Conservation (phyloP, 2,888 invertebrate genomes). For the Campoletis raptor region DNA sequence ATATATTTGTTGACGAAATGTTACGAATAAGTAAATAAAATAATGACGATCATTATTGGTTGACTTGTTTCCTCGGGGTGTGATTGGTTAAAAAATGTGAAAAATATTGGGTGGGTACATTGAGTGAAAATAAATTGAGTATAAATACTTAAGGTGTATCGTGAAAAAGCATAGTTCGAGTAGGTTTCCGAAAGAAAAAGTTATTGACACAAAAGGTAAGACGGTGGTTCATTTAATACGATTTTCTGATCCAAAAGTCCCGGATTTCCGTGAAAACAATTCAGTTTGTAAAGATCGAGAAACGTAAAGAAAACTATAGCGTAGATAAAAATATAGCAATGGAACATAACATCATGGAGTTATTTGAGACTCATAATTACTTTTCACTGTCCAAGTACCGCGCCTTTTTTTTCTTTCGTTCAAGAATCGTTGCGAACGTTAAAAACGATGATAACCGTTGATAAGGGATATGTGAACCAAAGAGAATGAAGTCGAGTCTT, state of each 20-base stretch:
- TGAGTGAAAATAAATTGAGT: neutral
- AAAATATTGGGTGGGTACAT: neutral
- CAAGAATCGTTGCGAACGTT: neutral
- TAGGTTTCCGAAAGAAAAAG: neutral
- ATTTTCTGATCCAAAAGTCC: neutral
- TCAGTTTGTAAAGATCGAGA: neutral
- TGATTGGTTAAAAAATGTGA: neutral
- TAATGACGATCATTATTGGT: too few relatives aligned
- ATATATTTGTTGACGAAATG: constrained; percentile 6
- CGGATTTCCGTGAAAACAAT: neutral
- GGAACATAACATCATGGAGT: neutral
- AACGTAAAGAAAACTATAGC: neutral
- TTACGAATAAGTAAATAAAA: neutral
- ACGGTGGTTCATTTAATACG: neutral
- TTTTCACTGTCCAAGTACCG: neutral
- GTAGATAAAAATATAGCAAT: neutral
- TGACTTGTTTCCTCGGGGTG: neutral
- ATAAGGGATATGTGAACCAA: neutral
- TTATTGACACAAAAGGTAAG: neutral
- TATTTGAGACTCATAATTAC: neutral
- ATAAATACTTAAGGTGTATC: constrained; percentile 1
- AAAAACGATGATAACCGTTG: constrained; percentile 13
- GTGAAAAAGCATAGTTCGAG: constrained; percentile 1
- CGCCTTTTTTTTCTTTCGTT: constrained; percentile 3
- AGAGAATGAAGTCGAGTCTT: neutral